These are phyloP conservation scores for Semicossyphus pulcher DNA, from an alignment of 2,113 vertebrate genomes.

Conservation along the genomic window DNA sequence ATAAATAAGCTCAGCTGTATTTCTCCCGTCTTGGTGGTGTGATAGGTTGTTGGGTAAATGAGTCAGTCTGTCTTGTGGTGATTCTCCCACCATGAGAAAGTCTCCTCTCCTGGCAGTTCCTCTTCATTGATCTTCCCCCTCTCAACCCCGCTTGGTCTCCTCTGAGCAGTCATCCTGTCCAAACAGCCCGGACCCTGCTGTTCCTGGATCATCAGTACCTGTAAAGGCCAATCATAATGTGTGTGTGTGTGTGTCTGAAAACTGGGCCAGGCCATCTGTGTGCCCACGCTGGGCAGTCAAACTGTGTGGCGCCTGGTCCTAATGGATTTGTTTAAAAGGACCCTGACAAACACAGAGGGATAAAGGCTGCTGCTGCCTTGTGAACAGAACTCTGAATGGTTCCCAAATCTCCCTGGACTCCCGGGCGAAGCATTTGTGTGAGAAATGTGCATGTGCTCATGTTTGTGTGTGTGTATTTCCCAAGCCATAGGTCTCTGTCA, in stretches of 20 bases:
- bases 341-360: conserved; percentile 71
- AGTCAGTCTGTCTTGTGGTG: conserved; percentile 36
- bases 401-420: conserved; percentile 72
- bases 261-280: conserved; percentile 49
- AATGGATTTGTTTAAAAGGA: conserved; percentile 76
- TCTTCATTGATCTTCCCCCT: conserved; percentile 9
- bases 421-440: conserved; percentile 18
- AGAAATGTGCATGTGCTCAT: conserved; percentile 31
- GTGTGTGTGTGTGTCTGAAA: conserved; percentile 16
- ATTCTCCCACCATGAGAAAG: conserved; percentile 35
- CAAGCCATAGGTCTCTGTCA: conserved; percentile 58
- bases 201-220: conserved; percentile 58
- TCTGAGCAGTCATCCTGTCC: conserved; percentile 22
- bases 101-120: conserved; percentile 48
- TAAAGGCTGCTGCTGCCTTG: conserved; percentile 60
- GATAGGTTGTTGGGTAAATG: conserved; percentile 36
- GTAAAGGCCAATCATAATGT: conserved; percentile 42
- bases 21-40: conserved; percentile 33
- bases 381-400: conserved; percentile 63
- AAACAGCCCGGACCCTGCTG: conserved; percentile 46
- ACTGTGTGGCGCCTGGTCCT: conserved; percentile 48
- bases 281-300: conserved; percentile 34
- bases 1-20: not conserved
- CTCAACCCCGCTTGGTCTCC: conserved; percentile 18
- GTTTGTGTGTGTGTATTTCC: conserved; percentile 68